These are phyloP conservation scores for Cochlearius cochlearius DNA, from an alignment of 2,113 vertebrate species.

Conservation along the genomic window DNA sequence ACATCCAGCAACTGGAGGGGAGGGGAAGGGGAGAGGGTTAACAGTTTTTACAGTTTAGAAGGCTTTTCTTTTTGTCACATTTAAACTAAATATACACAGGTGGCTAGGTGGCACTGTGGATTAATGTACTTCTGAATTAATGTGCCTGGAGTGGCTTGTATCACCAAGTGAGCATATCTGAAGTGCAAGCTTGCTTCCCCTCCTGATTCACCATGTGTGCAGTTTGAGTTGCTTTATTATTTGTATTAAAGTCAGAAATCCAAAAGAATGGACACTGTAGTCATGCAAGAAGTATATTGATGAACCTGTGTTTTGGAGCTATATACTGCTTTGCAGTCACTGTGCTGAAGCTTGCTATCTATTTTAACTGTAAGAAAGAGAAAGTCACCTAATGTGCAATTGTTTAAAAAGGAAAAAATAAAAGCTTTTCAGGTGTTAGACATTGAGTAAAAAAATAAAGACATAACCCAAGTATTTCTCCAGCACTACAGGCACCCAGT, in stretches of 20 bases:
- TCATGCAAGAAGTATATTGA: background rate
- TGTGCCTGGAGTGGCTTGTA: slow-evolving; percentile 44
- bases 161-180: background rate
- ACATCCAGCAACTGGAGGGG: background rate
- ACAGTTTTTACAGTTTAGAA: slow-evolving; percentile 23
- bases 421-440: fast-evolving
- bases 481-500: fast-evolving
- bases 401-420: background rate
- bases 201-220: background rate
- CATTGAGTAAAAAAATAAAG: background rate
- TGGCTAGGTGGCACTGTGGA: slow-evolving; percentile 72
- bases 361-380: background rate
- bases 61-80: slow-evolving; percentile 44
- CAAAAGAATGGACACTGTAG: background rate
- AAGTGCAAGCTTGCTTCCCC: background rate
- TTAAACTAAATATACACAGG: slow-evolving; percentile 58
- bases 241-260: background rate
- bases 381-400: background rate
- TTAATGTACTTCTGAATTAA: slow-evolving; percentile 64
- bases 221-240: background rate
- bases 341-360: background rate
- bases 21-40: background rate
- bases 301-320: background rate
- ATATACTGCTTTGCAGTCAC: background rate
- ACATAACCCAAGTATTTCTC: background rate